Base-by-base conservation (phyloP, 2,797 vertebrate species). In the Phrynocephalus vlangalii region DNA sequence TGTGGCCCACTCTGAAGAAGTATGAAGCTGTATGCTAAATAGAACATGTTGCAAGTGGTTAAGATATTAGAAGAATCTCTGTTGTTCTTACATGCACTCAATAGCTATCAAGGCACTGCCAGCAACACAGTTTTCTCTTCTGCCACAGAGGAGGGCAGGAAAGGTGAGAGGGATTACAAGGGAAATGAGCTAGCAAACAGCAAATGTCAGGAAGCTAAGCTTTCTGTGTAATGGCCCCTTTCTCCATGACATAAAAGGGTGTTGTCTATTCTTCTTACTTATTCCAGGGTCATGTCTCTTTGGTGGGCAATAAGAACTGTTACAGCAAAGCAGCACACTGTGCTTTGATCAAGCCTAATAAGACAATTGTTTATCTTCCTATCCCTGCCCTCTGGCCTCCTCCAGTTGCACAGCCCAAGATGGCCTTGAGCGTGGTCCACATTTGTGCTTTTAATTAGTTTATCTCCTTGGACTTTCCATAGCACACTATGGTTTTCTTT, bases 361-460 rank as follows among this genome's bases (percentile, higher is more conserved):
- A 76, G 56, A 52, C 68, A 11, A 30, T 81, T 75, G 3, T 15
- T 80, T 86, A 87, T 77, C 68, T 87, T 70, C n/a, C 80, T 81
- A 28, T 48, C 3, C 3, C 76, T 26, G 85, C 67, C 67, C 81
- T 20, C 20, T 63, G 5, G 10, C n/a, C 83, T 71, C 75, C 86
- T 89, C 38, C 16, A 79, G 26, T 4, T 1, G 76, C 5, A 78
- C 44, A 11, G 15, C 26, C 63, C 63, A 82, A 60, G 2, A n/a
- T 78, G 88, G 63, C 48, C 48, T 80, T 76, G 68, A n/a, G 52
- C 44, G 68, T 38, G 30, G 70, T 87, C 5, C 90, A 1, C 16
- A 66, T 91, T 91, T 56, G 81, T 67, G 77, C 20, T 71, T 94
- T 92, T 84, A 91, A 91, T 60, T 76, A 92, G 71, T 4, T 72